A percentile compares a stretch with the other conserved stretches of the same genome.
Conservation (phyloP, 2,113 vertebrate genomes). For the Ginglymostoma cirratum region DNA sequence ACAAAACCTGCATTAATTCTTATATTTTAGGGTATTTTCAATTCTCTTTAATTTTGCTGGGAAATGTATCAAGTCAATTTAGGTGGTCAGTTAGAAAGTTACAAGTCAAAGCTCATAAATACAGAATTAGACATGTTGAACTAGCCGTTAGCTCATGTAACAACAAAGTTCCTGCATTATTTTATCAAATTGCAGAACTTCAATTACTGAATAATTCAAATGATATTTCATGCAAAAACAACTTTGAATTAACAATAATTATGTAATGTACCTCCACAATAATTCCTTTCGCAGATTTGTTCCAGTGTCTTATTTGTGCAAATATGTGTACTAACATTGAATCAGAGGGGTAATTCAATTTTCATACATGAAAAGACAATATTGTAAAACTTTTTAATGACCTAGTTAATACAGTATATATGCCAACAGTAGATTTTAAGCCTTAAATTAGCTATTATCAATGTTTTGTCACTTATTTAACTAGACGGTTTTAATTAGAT, state of each 20-base stretch:
- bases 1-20: background rate
- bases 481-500: conserved; percentile 53
- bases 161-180: background rate
- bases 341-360: no score
- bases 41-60: background rate
- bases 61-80: background rate
- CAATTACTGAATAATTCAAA: conserved; percentile 25
- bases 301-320: background rate
- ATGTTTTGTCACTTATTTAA: conserved; percentile 54
- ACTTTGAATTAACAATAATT: background rate
- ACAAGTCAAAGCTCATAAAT: background rate
- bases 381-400: conserved; percentile 28
- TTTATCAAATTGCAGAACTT: background rate
- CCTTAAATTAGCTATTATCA: conserved; percentile 47
- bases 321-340: conserved; percentile 38
- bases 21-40: background rate
- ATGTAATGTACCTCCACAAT: background rate
- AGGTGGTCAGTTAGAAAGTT: background rate
- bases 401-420: conserved; percentile 36
- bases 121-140: background rate
- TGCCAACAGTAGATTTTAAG: conserved; percentile 44
- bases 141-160: background rate
- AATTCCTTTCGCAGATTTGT: conserved; percentile 4
- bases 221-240: background rate
- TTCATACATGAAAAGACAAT: background rate